A percentile compares a stretch with the other conserved stretches of the same genome.
These are phyloP conservation scores for Gastrophysa polygoni DNA, from an alignment of 2,888 invertebrate genomes.

Conservation along the genomic window DNA sequence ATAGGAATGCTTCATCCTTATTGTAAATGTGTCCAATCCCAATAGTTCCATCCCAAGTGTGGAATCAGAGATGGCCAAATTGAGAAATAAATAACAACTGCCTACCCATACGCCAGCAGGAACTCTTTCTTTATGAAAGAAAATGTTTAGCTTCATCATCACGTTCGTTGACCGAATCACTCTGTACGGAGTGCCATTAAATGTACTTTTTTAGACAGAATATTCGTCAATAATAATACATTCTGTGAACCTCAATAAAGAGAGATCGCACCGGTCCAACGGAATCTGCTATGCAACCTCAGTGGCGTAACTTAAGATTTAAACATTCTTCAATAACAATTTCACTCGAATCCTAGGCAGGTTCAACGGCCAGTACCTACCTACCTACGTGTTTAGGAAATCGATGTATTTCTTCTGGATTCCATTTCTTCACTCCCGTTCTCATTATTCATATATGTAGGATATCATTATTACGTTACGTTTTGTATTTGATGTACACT, in stretches of 20 bases:
- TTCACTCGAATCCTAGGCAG: too few species aligned
- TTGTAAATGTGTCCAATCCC: too few species aligned
- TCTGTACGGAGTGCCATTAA: neutral
- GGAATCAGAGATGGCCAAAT: neutral
- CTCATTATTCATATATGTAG: too few species aligned
- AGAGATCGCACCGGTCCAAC: slow-evolving; percentile 8
- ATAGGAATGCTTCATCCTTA: too few species aligned
- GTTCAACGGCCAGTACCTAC: too few species aligned
- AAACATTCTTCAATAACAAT: too few species aligned
- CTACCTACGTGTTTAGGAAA: too few species aligned
- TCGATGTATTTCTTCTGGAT: too few species aligned
- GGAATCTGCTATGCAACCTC: slow-evolving; percentile 7
- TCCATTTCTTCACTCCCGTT: too few species aligned
- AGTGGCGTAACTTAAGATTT: neutral
- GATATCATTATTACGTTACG: too few species aligned
- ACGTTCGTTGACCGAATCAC: neutral
- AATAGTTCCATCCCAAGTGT: too few species aligned
- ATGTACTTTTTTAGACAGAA: neutral
- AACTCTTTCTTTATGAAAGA: neutral
- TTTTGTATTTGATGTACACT: too few species aligned
- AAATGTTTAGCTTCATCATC: neutral
- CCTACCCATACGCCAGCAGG: neutral
- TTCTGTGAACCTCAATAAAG: neutral
- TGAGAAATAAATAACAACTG: neutral
- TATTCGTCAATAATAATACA: neutral